phyloP scores from a whole-genome alignment of 1,140 invertebrate genomes.

The Sinella curviseta region DNA sequence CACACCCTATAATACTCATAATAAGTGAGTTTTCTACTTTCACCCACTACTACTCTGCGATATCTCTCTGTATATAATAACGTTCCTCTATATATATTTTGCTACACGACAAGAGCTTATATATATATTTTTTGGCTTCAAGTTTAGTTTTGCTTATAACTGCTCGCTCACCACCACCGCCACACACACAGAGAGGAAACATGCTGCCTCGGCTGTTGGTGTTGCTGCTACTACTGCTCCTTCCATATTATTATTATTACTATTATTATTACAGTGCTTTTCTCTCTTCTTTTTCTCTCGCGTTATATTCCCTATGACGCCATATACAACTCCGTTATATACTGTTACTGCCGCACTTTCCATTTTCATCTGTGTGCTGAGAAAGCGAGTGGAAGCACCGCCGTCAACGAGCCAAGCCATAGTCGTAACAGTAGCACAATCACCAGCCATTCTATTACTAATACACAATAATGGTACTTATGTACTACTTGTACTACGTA shows the following conservation, averaged over 20 bases:
- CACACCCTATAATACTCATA: constrained; percentile 25
- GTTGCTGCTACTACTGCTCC: background rate
- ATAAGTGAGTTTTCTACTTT: constrained; percentile 25
- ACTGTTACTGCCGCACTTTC: constrained; percentile 25
- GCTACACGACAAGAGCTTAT: background rate
- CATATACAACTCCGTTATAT: constrained; percentile 24
- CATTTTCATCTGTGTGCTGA: constrained; percentile 22
- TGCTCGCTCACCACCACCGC: background rate
- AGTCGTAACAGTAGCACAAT: constrained; percentile 18
- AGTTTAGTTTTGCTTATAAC: background rate
- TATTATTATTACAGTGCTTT: constrained; percentile 20
- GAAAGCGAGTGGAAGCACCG: constrained; percentile 8
- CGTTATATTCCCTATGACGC: constrained; percentile 10
- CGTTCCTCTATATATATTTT: background rate
- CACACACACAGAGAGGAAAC: background rate
- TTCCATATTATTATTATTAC: constrained; percentile 13
- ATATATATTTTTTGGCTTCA: background rate
- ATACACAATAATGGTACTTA: constrained; percentile 26
- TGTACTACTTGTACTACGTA: constrained; percentile 21
- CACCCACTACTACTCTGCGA: background rate
- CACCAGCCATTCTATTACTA: constrained; percentile 26
- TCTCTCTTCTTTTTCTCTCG: background rate
- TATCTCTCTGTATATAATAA: background rate
- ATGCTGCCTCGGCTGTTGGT: background rate
- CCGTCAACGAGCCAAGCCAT: constrained; percentile 8